Base-by-base conservation (phyloP, 2,113 vertebrate species). In the Baryphthengus martii region DNA sequence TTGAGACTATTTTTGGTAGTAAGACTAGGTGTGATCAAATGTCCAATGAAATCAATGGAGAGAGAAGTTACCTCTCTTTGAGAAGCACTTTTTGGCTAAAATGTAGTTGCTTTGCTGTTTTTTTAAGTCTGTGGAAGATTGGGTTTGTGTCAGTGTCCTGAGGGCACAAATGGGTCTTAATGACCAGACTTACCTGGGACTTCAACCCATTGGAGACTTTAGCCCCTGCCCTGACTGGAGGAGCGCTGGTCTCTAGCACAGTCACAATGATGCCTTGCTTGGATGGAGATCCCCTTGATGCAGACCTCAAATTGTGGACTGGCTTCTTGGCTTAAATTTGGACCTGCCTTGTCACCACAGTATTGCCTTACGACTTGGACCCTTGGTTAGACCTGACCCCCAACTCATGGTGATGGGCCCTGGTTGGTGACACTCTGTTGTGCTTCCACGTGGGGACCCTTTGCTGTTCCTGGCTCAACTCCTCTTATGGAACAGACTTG, bases 401-500 rank as follows among this genome's bases (percentile, higher is more conserved):
- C 11, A 1, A 5, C 33, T n/a, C 0, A 0, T 39, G 39, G 6
- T 42, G 23, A 39, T 0, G 2, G 33, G 13, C 19, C 28, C 47
- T 44, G 40, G 6, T 14, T 53, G 52, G 20, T 0, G 5, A 37
- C 4, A 13, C 10, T 10, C 42, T 75, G 10, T 11, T 7, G 33
- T 42, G 12, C 7, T 47, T 31, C 19, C 24, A 11, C 14, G 16
- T n/a, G 37, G 26, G 21, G 23, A 31, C 1, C 1, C 4, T 20
- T 20, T 44, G 31, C 7, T 0, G 0, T 14, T 44, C 25, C 49
- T 70, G 29, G 8, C 10, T 80, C 24, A 63, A 3, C 12, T 26
- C 18, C 7, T 8, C 3, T 11, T 35, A 45, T 24, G 25, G 11
- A 63, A 7, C 9, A 85, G 55, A 56, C 8, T 17, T 66, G 16